phyloP scores from a whole-genome alignment of 2,888 invertebrate genomes.

The Stenotaenia linearis region DNA sequence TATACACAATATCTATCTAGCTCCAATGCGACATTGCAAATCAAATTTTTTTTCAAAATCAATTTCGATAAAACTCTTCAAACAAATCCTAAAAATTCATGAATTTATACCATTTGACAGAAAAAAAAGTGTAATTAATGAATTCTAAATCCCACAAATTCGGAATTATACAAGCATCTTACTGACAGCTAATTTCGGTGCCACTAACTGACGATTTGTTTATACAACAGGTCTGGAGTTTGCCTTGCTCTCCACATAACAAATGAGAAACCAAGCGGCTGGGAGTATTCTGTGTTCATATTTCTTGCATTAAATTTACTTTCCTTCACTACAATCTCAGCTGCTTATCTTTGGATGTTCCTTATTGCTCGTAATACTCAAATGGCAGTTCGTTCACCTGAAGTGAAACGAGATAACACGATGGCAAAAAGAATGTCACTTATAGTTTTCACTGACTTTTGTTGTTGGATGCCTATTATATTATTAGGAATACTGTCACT shows the following conservation, averaged over 20 bases:
- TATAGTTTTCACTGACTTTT: constrained; percentile 53
- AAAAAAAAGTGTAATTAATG: too few relatives aligned
- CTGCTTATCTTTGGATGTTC: constrained; percentile 53
- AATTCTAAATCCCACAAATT: background rate
- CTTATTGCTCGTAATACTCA: constrained; percentile 50
- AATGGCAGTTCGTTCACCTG: constrained; percentile 46
- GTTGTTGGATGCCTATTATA: constrained; percentile 54
- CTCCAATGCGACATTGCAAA: too few relatives aligned
- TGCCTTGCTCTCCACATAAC: constrained; percentile 54
- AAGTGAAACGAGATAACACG: constrained; percentile 42
- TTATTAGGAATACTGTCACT: constrained; percentile 50
- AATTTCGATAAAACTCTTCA: too few relatives aligned
- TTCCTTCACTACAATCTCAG: constrained; percentile 50
- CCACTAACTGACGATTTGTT: background rate
- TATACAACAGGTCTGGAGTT: constrained; percentile 48
- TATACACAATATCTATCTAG: too few relatives aligned
- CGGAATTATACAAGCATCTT: background rate
- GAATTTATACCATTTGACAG: too few relatives aligned
- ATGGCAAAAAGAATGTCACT: constrained; percentile 53
- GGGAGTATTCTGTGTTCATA: constrained; percentile 54
- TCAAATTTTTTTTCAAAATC: too few relatives aligned
- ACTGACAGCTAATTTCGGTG: background rate
- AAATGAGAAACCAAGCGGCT: constrained; percentile 51
- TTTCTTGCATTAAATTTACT: constrained; percentile 52
- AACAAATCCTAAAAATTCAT: too few relatives aligned